A percentile compares a stretch with the other conserved stretches of the same genome.
These are phyloP conservation scores for Drosophila monieri DNA, from an alignment of 2,888 invertebrate genomes.

Conservation along the genomic window DNA sequence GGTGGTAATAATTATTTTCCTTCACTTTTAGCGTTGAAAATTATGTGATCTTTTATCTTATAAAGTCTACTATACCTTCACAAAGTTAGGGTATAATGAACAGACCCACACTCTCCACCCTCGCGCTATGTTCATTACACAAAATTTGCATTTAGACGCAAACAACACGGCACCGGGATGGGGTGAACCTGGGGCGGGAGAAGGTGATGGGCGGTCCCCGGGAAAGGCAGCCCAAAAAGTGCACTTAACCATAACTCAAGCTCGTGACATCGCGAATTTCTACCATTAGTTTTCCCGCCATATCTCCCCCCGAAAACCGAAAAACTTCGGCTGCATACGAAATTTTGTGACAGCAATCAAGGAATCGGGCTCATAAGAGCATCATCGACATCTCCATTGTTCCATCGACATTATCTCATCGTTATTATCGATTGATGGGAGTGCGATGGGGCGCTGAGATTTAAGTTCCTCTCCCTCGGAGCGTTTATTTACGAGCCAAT, in stretches of 20 bases:
- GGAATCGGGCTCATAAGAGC: conserved; percentile 23
- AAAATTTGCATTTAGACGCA: conserved; percentile 74
- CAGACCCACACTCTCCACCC: conserved; percentile 32
- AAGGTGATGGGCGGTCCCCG: conserved; percentile 1
- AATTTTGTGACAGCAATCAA: conserved; percentile 38
- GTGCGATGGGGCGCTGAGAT: conserved; percentile 36
- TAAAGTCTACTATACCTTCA: neutral
- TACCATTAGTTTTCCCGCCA: conserved; percentile 65
- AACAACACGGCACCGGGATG: conserved; percentile 15
- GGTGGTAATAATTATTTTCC: no score
- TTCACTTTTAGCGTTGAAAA: neutral
- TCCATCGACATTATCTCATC: conserved; percentile 24
- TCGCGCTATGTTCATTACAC: conserved; percentile 66
- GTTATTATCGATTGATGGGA: conserved; percentile 33
- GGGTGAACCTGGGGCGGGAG: neutral
- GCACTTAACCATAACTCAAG: conserved; percentile 75
- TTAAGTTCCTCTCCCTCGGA: conserved; percentile 57
- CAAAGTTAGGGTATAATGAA: conserved; percentile 36
- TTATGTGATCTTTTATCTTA: neutral
- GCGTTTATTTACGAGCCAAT: conserved; percentile 60
- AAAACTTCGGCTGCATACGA: conserved; percentile 59
- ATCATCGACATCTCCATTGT: conserved; percentile 35
- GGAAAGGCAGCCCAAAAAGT: conserved; percentile 54
- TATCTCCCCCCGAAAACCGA: conserved; percentile 7
- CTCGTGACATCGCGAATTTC: conserved; percentile 66